These are phyloP conservation scores for Apotomis turbidana DNA, from an alignment of 2,888 invertebrate species.

Conservation along the genomic window DNA sequence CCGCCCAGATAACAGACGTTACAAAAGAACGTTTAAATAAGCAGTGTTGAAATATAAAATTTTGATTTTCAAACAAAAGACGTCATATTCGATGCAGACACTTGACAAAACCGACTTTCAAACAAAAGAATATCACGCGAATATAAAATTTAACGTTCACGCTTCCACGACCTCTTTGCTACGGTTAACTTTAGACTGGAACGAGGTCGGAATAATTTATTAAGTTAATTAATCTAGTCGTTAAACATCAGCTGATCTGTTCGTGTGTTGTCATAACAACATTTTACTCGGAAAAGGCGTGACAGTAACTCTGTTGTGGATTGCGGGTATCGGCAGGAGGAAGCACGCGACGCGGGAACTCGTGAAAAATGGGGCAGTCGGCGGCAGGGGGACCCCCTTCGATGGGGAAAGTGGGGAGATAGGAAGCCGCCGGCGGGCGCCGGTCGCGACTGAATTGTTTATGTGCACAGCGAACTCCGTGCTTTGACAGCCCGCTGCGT, in stretches of 20 bases:
- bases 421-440: constrained; percentile 45
- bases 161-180: constrained; percentile 27
- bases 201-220: constrained; percentile 19
- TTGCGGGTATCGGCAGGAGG: constrained; percentile 53
- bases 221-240: constrained; percentile 24
- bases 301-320: constrained; percentile 55
- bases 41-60: constrained; percentile 39
- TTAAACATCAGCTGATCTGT: constrained; percentile 67
- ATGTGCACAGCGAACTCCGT: constrained; percentile 70
- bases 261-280: constrained; percentile 68
- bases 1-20: constrained; percentile 42
- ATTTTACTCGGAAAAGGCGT: constrained; percentile 63
- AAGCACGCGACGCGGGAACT: constrained; percentile 62
- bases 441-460: constrained; percentile 68
- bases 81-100: constrained; percentile 32
- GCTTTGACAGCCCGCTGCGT: constrained; percentile 72
- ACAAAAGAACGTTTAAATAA: constrained; percentile 46
- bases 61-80: constrained; percentile 32
- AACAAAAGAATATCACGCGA: constrained; percentile 33
- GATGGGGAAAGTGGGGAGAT: constrained; percentile 45
- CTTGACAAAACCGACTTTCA: constrained; percentile 28
- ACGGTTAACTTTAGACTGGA: constrained; percentile 12
- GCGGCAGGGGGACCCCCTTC: constrained; percentile 49
- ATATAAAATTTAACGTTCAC: constrained; percentile 29
- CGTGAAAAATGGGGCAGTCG: constrained; percentile 70